Evolutionary conservation across 2,888 invertebrate genomes (phyloP).

Genomic region (Trachelus tabidus): DNA sequence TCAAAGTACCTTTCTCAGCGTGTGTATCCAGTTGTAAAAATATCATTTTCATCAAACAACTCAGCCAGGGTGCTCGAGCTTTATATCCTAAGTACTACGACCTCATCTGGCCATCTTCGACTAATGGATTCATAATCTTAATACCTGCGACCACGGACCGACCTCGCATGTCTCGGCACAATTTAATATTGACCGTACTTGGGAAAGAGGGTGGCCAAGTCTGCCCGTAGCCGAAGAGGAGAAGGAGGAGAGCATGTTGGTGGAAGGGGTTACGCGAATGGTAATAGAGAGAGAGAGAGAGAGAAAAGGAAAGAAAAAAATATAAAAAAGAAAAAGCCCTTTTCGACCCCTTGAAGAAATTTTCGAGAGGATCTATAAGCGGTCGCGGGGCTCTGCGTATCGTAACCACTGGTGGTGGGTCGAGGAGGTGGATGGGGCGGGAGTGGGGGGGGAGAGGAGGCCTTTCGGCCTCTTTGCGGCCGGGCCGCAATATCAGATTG

Average conservation of each 20-base stretch:
- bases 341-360: constrained; percentile 22
- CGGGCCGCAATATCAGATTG: constrained; percentile 44
- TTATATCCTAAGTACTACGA: constrained; percentile 30
- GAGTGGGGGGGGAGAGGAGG: too few species aligned
- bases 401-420: too few species aligned
- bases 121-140: constrained; percentile 62
- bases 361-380: constrained; percentile 19
- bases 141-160: constrained; percentile 49
- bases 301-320: too few species aligned
- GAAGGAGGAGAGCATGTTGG: constrained; percentile 11
- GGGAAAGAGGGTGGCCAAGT: too few species aligned
- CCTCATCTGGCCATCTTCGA: constrained; percentile 36
- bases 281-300: too few species aligned
- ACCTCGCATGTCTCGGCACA: constrained; percentile 50
- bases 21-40: background rate
- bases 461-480: constrained; percentile 24
- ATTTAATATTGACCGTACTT: constrained; percentile 44
- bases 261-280: too few species aligned
- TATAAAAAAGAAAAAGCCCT: constrained; percentile 6
- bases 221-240: background rate
- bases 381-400: too few species aligned
- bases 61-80: too few species aligned
- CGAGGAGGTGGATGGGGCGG: too few species aligned
- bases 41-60: background rate
- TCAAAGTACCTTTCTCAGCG: too few species aligned